Percentiles rank a stretch among this genome's conserved stretches.
These are phyloP conservation scores for Uropetala carovei DNA, from an alignment of 2,888 invertebrate genomes.

Conservation along the genomic window DNA sequence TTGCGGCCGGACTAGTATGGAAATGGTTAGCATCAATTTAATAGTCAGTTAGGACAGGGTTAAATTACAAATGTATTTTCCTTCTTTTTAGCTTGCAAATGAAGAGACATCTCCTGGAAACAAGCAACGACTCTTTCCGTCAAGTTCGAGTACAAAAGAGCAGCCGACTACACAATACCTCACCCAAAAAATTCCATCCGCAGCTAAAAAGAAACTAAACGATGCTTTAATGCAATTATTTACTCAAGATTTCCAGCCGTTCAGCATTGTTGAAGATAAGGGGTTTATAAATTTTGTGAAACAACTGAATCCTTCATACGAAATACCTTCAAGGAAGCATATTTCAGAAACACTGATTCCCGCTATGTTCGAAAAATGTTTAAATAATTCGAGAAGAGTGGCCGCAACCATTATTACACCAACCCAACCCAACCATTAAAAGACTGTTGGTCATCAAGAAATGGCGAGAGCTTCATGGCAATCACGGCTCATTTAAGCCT, in stretches of 20 bases:
- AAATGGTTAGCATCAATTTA: too few species aligned
- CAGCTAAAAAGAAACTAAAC: too few species aligned
- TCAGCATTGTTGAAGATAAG: conserved; percentile 71
- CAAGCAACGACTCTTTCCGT: too few species aligned
- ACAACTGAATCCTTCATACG: conserved; percentile 70
- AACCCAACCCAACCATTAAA: background rate
- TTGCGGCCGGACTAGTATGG: too few species aligned
- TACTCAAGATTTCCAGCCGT: conserved; percentile 71
- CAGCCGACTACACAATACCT: too few species aligned
- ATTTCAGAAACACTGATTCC: conserved; percentile 70
- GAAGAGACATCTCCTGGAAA: too few species aligned
- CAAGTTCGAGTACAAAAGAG: too few species aligned
- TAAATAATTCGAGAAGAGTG: background rate
- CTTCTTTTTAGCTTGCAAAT: too few species aligned
- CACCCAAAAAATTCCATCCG: too few species aligned
- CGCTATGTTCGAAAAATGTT: conserved; percentile 64
- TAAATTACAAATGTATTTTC: too few species aligned
- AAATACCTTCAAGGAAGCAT: conserved; percentile 70
- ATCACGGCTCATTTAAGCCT: background rate
- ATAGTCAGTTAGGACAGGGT: too few species aligned
- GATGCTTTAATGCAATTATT: conserved; percentile 70
- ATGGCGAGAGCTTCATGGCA: background rate
- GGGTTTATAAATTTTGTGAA: conserved; percentile 71
- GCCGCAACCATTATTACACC: background rate
- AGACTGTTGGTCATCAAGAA: background rate